Evolutionary conservation across 2,797 vertebrate species (phyloP).

Genomic region (Lepus oiostolus): DNA sequence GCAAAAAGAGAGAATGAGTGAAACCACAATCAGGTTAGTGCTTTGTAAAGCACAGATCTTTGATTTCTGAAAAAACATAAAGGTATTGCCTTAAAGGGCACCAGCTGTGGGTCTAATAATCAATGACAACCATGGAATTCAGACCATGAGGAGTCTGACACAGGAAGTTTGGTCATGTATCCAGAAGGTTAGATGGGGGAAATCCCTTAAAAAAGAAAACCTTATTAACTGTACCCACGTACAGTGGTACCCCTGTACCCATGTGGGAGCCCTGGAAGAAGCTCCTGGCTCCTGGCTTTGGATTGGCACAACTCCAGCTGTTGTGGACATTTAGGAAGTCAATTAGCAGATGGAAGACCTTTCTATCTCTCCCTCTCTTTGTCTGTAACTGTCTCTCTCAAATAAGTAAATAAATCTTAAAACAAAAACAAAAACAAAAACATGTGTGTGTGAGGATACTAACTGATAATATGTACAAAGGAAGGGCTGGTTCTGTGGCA

Average conservation of each 20-base stretch:
- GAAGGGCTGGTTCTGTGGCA: neutral
- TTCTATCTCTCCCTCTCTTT: no score
- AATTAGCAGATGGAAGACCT: no score
- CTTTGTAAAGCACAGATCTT: neutral
- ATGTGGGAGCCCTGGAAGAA: no score
- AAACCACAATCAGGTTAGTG: conserved; percentile 10
- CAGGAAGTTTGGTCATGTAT: conserved; percentile 46
- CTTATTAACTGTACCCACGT: neutral
- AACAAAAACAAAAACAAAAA: no score
- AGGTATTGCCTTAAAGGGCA: neutral
- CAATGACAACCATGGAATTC: neutral
- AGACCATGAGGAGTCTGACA: neutral
- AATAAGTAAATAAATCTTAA: no score
- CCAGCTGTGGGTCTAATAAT: neutral
- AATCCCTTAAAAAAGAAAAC: conserved; percentile 24
- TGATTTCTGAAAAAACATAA: conserved; percentile 27
- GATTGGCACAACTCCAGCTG: no score
- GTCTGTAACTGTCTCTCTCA: no score
- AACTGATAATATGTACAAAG: conserved; percentile 23
- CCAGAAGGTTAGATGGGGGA: neutral
- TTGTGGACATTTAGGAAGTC: no score
- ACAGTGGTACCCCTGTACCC: no score
- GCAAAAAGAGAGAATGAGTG: neutral
- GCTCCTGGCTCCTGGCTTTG: no score
- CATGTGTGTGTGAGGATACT: neutral